A percentile compares a stretch with the other conserved stretches of the same genome.
Evolutionary conservation across 1,140 invertebrate species (phyloP).

Genomic region (Belonocnema kinseyi): DNA sequence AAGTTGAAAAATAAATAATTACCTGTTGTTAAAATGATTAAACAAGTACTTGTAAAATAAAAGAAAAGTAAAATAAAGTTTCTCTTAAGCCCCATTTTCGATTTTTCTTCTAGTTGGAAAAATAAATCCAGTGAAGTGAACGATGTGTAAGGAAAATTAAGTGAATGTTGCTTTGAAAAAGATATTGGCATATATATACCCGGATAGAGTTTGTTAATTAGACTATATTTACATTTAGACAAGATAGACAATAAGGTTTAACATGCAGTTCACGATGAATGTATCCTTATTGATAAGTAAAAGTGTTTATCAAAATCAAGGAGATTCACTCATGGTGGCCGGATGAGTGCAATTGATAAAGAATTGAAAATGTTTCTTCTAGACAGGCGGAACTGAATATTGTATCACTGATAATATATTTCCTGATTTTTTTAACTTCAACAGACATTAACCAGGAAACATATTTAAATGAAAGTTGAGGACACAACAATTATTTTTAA

Average conservation of each 20-base stretch:
- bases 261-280: conserved; percentile 4
- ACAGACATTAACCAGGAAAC: too few species aligned
- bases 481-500: too few species aligned
- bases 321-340: neutral
- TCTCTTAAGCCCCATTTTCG: neutral
- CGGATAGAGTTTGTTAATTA: neutral
- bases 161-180: neutral
- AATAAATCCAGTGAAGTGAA: neutral
- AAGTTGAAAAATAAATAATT: neutral
- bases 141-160: neutral
- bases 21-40: neutral
- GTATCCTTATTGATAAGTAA: conserved; percentile 3
- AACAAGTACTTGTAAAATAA: neutral
- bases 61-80: neutral
- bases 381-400: too few species aligned
- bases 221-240: conserved; percentile 7
- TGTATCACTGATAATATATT: too few species aligned
- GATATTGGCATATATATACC: neutral
- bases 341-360: neutral
- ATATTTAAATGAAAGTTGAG: too few species aligned
- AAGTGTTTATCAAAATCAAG: conserved; percentile 10
- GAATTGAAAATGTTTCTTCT: neutral
- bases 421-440: too few species aligned
- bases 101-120: neutral
- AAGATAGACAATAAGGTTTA: neutral